Base-by-base conservation (phyloP, 2,888 invertebrate species). In the Pyrrhia umbra region DNA sequence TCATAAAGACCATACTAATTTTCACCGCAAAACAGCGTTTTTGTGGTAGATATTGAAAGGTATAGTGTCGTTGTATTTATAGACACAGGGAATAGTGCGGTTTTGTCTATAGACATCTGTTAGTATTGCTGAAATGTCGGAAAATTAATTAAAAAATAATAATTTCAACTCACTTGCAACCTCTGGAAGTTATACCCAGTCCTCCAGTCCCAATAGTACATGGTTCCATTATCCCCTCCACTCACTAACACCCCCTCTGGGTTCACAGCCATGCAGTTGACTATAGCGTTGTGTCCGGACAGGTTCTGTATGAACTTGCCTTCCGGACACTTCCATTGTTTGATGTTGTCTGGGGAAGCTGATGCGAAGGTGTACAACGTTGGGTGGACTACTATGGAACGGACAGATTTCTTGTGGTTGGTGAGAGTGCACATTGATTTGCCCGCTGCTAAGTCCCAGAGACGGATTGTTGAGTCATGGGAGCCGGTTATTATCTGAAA, bases 151-250 rank as follows among this genome's bases (percentile, higher is more conserved):
- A 37, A 20, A 20, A 37, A 40, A 60, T 57, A 45, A 16, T 30
- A 8, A 15, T 27, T 0, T 1, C 0, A 42, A 61, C 77, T 68
- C 51, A 96, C 97, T 95, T 98, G 97, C 67, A 98, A 93, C 63
- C 98, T 95, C 92, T 99, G 99, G 95, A 99, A 99, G 94, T 99
- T 99, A 87, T 99, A 99, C 0, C 99, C 99, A 0, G 99, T 99
- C 83, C 98, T 96, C 99, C 99, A 99, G 90, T 99, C 99, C 99
- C 99, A 99, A 84, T 98, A 97, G 90, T 98, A 97, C 96, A 99
- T 96, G 0, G 99, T 98, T 0, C 99, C 99, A 88, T 99, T 99
- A 89, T 99, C 99, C 20, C 98, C 99, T 3, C 99, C 99, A 5
- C 99, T 99, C 2, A 99, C 99, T 3, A 99, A 93, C 10, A 99